Base-by-base conservation (phyloP, 1,140 invertebrate genomes). In the Onthophagus taurus region DNA sequence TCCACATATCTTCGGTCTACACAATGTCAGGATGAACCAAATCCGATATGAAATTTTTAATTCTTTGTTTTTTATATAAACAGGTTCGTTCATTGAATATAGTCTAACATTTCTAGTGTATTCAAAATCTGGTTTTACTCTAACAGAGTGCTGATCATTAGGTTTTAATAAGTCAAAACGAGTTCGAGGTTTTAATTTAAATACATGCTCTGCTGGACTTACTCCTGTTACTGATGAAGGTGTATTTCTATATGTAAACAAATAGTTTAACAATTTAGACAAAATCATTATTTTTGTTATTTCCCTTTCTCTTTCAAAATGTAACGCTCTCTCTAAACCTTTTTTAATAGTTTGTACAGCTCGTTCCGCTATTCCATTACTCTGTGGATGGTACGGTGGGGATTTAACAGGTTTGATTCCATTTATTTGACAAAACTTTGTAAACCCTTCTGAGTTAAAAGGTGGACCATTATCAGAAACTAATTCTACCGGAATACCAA, bases 401-500 rank as follows among this genome's bases (percentile, higher is more conserved):
- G 20, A 23, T 23, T 23, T 38, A 19, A 38, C 6, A 3, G 7
- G 7, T 4, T 6, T 4, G 6, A 38, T 38, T 4, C 36, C 20
- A 23, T 38, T 38, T 38, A 9, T 23, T 21, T 21, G 36, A 23
- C 20, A 38, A 13, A 38, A 38, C n/a, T 23, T 20, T 23, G 13
- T 12, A 23, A 42, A 42, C 31, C 17, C 26, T 2, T 21, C 20
- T 11, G 39, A 42, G 17, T 31, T 20, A 42, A 42, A 42, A 7
- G 39, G 31, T 5, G 16, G 31, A 1, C 42, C 42, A 35, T 36
- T 44, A n/a, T 44, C 31, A 0, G n/a, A 30, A 8, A 44, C 42
- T 12, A 44, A 4, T 20, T 8, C 6, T 11, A 13, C 11, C 5
- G 38, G 23, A 17, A 21, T 26, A 4, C 31, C 12, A 31, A 33